A percentile compares a stretch with the other conserved stretches of the same genome.
phyloP scores from a whole-genome alignment of 1,140 invertebrate genomes.

The Idris sp. region DNA sequence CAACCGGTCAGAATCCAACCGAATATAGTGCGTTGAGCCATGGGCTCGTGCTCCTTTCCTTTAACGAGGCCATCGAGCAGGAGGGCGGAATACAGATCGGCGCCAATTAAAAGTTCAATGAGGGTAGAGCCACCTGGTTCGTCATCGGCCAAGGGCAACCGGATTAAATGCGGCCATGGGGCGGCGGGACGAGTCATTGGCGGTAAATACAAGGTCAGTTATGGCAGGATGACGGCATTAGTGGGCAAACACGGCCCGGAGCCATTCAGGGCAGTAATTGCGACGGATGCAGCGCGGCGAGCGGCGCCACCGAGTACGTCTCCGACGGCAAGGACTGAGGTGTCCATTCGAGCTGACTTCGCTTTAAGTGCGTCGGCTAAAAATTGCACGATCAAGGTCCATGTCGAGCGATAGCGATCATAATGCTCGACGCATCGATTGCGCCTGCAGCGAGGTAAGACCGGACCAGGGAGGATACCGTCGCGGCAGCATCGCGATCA shows the following conservation, averaged over 20 bases:
- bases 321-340: neutral
- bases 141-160: no score
- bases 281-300: neutral
- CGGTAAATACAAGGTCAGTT: conserved; percentile 1
- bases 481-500: neutral
- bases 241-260: neutral
- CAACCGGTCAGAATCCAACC: neutral
- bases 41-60: no score
- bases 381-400: neutral
- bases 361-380: neutral
- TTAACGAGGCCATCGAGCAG: no score
- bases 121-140: no score
- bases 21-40: neutral
- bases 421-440: neutral
- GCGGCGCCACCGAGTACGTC: neutral
- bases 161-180: conserved; percentile 9
- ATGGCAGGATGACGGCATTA: conserved; percentile 5
- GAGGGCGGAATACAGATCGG: no score
- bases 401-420: conserved; percentile 12
- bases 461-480: neutral
- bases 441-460: neutral
- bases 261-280: neutral
- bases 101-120: no score
- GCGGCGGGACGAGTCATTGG: neutral
- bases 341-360: neutral